These are phyloP conservation scores for Callorhinus ursinus DNA, from an alignment of 2,113 vertebrate genomes.

Conservation along the genomic window DNA sequence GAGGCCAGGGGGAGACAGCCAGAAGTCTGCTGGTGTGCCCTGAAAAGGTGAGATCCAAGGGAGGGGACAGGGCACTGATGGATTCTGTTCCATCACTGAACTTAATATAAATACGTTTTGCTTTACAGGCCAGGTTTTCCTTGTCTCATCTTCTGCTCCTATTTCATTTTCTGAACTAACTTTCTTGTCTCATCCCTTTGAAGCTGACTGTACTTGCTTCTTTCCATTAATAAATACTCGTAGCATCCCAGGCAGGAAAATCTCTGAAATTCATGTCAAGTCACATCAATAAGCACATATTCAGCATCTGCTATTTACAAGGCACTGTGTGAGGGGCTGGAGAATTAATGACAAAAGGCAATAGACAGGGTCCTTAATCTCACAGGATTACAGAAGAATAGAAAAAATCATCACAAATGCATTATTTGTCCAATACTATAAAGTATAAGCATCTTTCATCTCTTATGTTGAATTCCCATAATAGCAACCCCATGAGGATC, in stretches of 20 bases:
- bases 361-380: background rate
- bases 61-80: background rate
- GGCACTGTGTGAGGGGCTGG: background rate
- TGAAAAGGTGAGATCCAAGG: background rate
- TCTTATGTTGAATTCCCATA: background rate
- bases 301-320: background rate
- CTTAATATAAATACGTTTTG: background rate
- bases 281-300: background rate
- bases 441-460: background rate
- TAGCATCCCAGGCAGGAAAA: background rate
- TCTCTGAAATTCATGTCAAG: background rate
- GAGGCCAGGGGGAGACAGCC: background rate
- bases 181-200: background rate
- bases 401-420: background rate
- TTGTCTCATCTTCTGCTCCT: background rate
- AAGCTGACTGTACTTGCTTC: background rate
- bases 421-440: background rate
- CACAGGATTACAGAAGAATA: background rate
- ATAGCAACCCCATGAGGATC: background rate
- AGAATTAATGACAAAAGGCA: background rate
- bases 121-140: background rate
- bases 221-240: background rate
- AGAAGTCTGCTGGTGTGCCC: accelerated
- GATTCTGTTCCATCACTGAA: background rate
- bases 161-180: background rate